Conservation (phyloP, 1,140 invertebrate genomes). For the Adoxophyes honmai region DNA sequence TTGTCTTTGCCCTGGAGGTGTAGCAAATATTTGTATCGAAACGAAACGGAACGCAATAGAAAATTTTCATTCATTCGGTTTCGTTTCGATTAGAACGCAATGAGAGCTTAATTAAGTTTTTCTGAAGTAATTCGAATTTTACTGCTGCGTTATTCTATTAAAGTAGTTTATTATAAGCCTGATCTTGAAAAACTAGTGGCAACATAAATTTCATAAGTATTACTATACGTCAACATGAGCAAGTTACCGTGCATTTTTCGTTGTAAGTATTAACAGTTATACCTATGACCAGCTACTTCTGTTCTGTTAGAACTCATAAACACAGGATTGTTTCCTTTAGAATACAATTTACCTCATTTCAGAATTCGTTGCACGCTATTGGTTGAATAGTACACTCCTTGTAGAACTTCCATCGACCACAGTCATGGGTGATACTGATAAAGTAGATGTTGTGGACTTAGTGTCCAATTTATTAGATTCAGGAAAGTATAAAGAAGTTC, state of each 20-base stretch:
- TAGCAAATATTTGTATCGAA: too few relatives aligned
- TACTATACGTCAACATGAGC: conserved; percentile 27
- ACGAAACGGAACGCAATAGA: too few relatives aligned
- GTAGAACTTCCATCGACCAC: conserved; percentile 22
- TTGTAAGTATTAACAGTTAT: conserved; percentile 40
- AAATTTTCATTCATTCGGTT: too few relatives aligned
- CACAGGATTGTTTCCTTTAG: conserved; percentile 1
- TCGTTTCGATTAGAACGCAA: too few relatives aligned
- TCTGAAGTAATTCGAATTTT: too few relatives aligned
- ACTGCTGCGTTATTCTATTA: neutral
- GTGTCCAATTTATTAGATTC: conserved; percentile 57
- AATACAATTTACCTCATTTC: conserved; percentile 49
- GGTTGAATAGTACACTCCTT: conserved; percentile 45
- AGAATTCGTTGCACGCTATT: conserved; percentile 40
- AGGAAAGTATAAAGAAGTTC: conserved; percentile 69
- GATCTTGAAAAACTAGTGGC: neutral
- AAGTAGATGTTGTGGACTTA: conserved; percentile 46
- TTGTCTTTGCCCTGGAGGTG: too few relatives aligned
- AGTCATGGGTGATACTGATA: conserved; percentile 54
- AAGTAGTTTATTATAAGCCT: neutral
- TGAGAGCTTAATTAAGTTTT: too few relatives aligned
- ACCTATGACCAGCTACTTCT: conserved; percentile 2
- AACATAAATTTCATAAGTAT: neutral
- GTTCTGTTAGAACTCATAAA: conserved; percentile 10
- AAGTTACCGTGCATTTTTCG: conserved; percentile 35